Evolutionary conservation across 2,113 vertebrate species (phyloP), one percentile per base, ranked within the genome.

Genomic region (Pangasianodon hypophthalmus): DNA sequence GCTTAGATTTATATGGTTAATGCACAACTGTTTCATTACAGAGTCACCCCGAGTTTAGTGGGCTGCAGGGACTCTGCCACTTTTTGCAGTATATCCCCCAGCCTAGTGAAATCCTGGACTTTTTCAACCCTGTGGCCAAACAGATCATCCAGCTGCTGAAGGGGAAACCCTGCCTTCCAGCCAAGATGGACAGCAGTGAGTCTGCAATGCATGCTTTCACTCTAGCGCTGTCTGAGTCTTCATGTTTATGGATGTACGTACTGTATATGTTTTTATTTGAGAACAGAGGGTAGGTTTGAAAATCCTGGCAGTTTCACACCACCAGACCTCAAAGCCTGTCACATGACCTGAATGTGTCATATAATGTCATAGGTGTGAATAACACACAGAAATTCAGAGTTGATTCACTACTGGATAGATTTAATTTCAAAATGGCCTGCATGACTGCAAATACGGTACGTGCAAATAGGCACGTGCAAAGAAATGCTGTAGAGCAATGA

Each of bases 141-240:
- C 94, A 96, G 93, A 96, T 96, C 81, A 95, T 96, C 58, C 96
- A 96, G 92, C 90, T 96, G 79, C 95, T 96, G 18, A 96, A 95
- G 92, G 96, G 96, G 46, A 94, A 94, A 79, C 90, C 95, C 6
- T 96, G 95, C 91, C 94, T 97, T 6, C 96, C 96, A 8, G 95
- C 88, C 93, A 52, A 92, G 93, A 84, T 91, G 89, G 91, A 92
- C 92, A 92, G 50, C 54, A 92, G 94, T 94, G 14, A 87, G 91
- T 56, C 60, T 56, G 21, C 29, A 69, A 48, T 41, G 19, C 71
- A 58, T 67, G 21, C 48, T 41, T 73, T 48, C 10, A 52, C 54
- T 37, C 11, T 13, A 81, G 48, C 3, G 2, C 8, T 32, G 26
- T 81, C 48, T 16, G 13, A 7, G 79, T 52, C 26, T 54, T 81